Evolutionary conservation across 2,113 vertebrate species (phyloP), one percentile per base, ranked within the genome.

Genomic region (Gobio gobio): DNA sequence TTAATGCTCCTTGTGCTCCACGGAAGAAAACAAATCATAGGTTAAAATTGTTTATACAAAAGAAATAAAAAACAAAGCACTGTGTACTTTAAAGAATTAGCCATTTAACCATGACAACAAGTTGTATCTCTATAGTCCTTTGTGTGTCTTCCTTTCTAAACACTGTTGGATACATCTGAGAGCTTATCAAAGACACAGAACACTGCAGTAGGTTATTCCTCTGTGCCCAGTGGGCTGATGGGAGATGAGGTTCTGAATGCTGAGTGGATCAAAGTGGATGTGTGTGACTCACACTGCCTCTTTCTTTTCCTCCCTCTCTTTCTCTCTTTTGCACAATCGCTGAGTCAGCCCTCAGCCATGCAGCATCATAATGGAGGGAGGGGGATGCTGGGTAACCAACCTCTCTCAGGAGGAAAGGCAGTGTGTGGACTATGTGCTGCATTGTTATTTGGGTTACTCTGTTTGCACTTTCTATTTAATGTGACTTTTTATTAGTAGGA

Each of bases 181-280:
- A 54, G 74, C 49, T 56, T 79, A 51, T 24, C 47, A 72, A 29
- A 70, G 64, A 47, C 78, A 40, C 80, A 24, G 51, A 58, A 16
- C 63, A 68, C 80, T 72, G 80, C 80, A 83, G 80, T 82, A 29
- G 43, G 77, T 61, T 74, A 76, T 59, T 70, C 81, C 78, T 56
- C 24, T 56, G 36, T 33, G 83, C 76, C 47, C 51, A 70, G 56
- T n/a, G 59, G 47, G 76, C 51, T 82, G 68, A 83, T 54, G 64
- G 86, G 64, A 85, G 74, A 74, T 70, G 76, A 80, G 36, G 86
- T 29, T 77, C 66, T 68, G 40, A 70, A 47, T 86, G 66, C 76
- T 86, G 87, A 88, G 74, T 89, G 86, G 88, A 89, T 88, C 84
- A 89, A 87, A 88, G 88, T 68, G 72, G 56, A 85, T 68, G 54